These are phyloP conservation scores for Litoditis marina DNA, from an alignment of 2,888 invertebrate genomes.

Conservation along the genomic window DNA sequence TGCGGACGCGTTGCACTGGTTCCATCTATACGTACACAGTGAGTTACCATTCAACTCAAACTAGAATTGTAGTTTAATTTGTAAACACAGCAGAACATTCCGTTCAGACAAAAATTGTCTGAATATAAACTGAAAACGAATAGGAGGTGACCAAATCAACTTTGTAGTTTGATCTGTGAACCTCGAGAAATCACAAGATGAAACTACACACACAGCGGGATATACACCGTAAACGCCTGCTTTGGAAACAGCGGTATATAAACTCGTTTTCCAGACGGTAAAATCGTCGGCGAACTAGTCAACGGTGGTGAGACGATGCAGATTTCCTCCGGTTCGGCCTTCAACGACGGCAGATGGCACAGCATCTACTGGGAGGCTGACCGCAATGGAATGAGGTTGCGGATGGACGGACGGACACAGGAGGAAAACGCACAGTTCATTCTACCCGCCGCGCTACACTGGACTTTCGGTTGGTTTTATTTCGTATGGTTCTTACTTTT, in stretches of 20 bases:
- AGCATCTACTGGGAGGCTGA: conserved; percentile 41
- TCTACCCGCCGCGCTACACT: conserved; percentile 33
- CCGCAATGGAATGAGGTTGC: conserved; percentile 27
- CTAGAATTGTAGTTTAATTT: too few species aligned
- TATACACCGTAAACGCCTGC: too few species aligned
- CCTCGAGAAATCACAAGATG: too few species aligned
- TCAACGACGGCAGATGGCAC: conserved; percentile 58
- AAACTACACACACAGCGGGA: too few species aligned
- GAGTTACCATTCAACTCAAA: background rate
- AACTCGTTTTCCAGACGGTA: conserved; percentile 27
- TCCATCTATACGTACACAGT: conserved; percentile 55
- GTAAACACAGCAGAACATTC: too few species aligned
- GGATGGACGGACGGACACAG: conserved; percentile 29
- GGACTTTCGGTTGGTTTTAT: conserved; percentile 25
- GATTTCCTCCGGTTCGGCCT: conserved; percentile 39
- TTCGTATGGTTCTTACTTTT: too few species aligned
- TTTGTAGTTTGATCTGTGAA: conserved; percentile 29
- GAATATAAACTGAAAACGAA: too few species aligned
- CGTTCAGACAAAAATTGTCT: too few species aligned
- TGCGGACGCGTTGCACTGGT: conserved; percentile 56
- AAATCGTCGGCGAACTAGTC: conserved; percentile 55
- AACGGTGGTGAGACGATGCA: conserved; percentile 55
- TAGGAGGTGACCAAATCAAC: too few species aligned
- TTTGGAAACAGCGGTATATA: background rate
- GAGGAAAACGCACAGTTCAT: conserved; percentile 19